Evolutionary conservation across 2,113 vertebrate genomes (phyloP), one percentile per base, ranked within the genome.

Genomic region (Oenanthe oenanthe): DNA sequence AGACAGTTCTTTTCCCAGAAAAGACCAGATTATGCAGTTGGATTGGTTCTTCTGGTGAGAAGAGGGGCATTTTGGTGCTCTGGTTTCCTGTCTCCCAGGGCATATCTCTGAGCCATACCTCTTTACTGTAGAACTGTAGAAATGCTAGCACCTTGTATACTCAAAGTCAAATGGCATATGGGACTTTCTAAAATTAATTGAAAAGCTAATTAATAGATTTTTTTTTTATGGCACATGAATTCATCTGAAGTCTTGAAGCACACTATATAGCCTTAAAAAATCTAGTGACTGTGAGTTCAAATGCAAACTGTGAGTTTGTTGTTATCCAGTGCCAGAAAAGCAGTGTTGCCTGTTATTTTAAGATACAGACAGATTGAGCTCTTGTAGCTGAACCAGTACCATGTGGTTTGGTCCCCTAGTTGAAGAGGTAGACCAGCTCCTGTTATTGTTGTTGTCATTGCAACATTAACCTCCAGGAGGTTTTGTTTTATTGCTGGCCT

Each of bases 401-500:
- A 6, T 5, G 43, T 88, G 34, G 14, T 51, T 93, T 24, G 0
- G 32, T 34, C 13, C 7, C 24, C 47, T 60, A 68, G 42, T 76
- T 91, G 88, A 76, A 73, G 66, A 79, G 22, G 22, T 43, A 68
- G 54, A 78, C 40, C 67, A 58, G 26, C 32, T 93, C 17, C 24
- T 68, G 75, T 43, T 82, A 45, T 73, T 53, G 12, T 60, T 78
- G 28, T 60, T 82, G 61, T 53, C 5, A 0, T 83, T 85, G 60
- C 48, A 72, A 29, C 43, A 36, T 89, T 85, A 85, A 88, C 83
- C 74, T 91, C 61, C 73, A 68, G 70, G 68, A 89, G 63, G 51
- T 82, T 94, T 94, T 88, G 45, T 75, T 93, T 86, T 92, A 61
- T 82, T 88, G 36, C 29, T 29, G 34, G 29, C 45, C 38, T 89